Evolutionary conservation across 1,140 invertebrate species (phyloP).

Genomic region (Drosophila malerkotliana): DNA sequence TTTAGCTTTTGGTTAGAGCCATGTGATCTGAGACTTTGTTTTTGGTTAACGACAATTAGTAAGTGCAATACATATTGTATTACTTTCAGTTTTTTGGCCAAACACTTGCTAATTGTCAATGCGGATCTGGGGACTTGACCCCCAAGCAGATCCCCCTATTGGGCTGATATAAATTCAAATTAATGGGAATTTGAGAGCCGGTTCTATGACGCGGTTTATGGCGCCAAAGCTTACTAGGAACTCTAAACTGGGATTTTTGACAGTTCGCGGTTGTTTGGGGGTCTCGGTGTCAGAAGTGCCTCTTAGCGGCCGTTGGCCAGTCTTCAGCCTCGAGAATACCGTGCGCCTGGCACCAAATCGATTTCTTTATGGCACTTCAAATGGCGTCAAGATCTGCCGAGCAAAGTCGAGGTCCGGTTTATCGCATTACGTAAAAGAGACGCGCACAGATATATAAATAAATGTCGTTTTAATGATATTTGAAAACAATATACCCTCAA

Average conservation of each 20-base stretch:
- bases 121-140: conserved; percentile 37
- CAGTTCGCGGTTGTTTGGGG: neutral
- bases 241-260: conserved; percentile 15
- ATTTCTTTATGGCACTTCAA: conserved; percentile 54
- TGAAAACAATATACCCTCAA: conserved; percentile 31
- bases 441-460: conserved; percentile 30
- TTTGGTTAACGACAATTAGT: conserved; percentile 53
- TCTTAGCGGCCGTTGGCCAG: conserved; percentile 32
- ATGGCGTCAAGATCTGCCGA: conserved; percentile 34
- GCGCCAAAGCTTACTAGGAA: conserved; percentile 30
- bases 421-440: conserved; percentile 66
- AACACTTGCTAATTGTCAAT: conserved; percentile 61
- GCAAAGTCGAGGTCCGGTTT: conserved; percentile 63
- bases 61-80: conserved; percentile 60
- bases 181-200: conserved; percentile 13
- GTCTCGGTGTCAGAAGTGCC: conserved; percentile 34
- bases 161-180: conserved; percentile 1
- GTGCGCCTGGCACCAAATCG: conserved; percentile 67
- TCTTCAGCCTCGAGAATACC: conserved; percentile 42
- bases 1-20: conserved; percentile 48
- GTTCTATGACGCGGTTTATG: conserved; percentile 10
- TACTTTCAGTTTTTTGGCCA: conserved; percentile 24
- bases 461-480: conserved; percentile 66
- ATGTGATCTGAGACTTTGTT: conserved; percentile 66
- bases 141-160: neutral